Evolutionary conservation across 1,140 invertebrate species (phyloP).

Genomic region (Hyposmocoma kahamanoa): DNA sequence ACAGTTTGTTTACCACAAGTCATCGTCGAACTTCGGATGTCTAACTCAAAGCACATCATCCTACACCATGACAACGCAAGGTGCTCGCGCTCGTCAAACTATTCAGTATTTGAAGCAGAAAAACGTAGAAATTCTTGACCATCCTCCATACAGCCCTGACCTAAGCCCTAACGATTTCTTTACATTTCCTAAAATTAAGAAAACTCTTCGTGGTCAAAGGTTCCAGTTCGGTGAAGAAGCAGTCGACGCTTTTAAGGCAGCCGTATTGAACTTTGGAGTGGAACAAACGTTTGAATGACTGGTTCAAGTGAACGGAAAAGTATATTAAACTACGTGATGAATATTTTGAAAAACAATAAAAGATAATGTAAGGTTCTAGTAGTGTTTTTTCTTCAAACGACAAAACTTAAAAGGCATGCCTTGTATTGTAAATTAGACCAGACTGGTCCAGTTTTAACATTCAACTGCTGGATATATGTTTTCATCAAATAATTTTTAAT

Average conservation of each 20-base stretch:
- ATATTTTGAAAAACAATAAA: no score
- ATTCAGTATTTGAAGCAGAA: background rate
- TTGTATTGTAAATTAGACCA: no score
- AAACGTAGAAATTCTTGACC: slow-evolving; percentile 22
- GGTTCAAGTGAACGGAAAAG: slow-evolving; percentile 3
- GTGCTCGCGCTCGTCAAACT: background rate
- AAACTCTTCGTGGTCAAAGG: background rate
- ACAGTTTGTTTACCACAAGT: slow-evolving; percentile 33
- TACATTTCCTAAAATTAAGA: slow-evolving; percentile 51
- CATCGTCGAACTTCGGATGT: slow-evolving; percentile 17
- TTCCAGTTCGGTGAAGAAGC: background rate
- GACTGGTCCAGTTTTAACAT: slow-evolving; percentile 55
- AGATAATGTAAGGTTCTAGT: no score
- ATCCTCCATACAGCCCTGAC: slow-evolving; percentile 45
- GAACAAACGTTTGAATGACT: background rate
- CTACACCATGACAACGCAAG: slow-evolving; percentile 34
- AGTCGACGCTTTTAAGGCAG: background rate
- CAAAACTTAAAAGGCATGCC: background rate
- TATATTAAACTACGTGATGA: background rate
- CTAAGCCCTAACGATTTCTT: slow-evolving; percentile 15
- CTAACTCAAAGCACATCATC: slow-evolving; percentile 22
- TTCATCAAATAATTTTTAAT: slow-evolving; percentile 36
- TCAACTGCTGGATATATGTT: slow-evolving; percentile 35
- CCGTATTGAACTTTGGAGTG: background rate
- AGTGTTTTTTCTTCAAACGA: no score